Conservation (phyloP, 2,113 vertebrate species). For the Oncorhynchus mykiss region DNA sequence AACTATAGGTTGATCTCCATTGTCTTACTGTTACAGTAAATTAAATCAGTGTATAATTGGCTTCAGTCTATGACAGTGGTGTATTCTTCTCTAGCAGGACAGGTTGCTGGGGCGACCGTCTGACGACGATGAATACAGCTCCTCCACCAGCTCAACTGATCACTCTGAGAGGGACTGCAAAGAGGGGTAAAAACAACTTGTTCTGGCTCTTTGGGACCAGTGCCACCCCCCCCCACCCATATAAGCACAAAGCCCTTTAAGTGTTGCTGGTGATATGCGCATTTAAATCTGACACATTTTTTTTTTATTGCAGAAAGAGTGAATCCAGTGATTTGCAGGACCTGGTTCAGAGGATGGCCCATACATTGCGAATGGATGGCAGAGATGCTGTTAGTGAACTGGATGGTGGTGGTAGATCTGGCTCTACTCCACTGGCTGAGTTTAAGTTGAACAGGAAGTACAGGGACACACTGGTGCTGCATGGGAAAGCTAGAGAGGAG, state of each 20-base stretch:
- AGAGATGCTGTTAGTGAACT: slow-evolving; percentile 66
- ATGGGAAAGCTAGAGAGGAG: slow-evolving; percentile 82
- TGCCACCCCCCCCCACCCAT: too few species aligned
- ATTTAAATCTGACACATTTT: neutral
- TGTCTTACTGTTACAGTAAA: neutral
- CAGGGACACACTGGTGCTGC: slow-evolving; percentile 88
- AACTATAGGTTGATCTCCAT: neutral
- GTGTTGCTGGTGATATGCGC: too few species aligned
- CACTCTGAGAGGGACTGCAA: slow-evolving; percentile 85
- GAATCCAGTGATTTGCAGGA: slow-evolving; percentile 86
- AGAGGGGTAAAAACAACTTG: slow-evolving; percentile 74
- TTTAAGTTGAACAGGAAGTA: slow-evolving; percentile 88
- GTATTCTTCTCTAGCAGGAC: slow-evolving; percentile 36
- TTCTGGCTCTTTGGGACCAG: too few species aligned
- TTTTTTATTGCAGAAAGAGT: slow-evolving; percentile 71
- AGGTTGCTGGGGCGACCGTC: slow-evolving; percentile 63
- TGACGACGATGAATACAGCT: slow-evolving; percentile 85
- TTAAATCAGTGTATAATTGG: neutral
- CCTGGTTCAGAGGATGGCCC: slow-evolving; percentile 91
- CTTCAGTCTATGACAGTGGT: neutral
- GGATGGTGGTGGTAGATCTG: slow-evolving; percentile 30
- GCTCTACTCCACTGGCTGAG: slow-evolving; percentile 67
- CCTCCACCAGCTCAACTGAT: slow-evolving; percentile 92
- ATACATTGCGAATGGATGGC: slow-evolving; percentile 85
- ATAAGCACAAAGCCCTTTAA: neutral